Evolutionary conservation across 1,140 invertebrate genomes (phyloP), one percentile per base, ranked within the genome.

Genomic region (Branchinecta lindahli): DNA sequence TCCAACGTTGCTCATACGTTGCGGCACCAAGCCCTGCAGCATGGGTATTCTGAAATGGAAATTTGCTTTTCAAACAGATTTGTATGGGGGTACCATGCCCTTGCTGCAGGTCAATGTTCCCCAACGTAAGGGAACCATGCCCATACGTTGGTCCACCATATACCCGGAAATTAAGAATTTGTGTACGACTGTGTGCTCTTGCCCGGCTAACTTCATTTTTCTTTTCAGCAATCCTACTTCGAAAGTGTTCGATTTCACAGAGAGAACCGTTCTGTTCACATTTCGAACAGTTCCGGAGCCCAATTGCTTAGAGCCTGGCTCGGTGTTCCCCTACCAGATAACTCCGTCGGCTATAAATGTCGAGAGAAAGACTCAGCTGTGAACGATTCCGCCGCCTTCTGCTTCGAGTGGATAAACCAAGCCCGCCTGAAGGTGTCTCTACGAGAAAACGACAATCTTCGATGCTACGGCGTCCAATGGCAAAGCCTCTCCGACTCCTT

Each of bases 381-480:
- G 20, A 66, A 68, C 70, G 77, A 74, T 44, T 84, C 83, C 74
- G 84, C 79, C 65, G 77, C 79, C 0, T 78, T 88, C 0, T 93
- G 91, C 74, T 80, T 91, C 65, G 89, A 92, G 76, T 93, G 90
- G 90, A 83, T 90, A 72, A 80, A 87, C 44, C 82, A 85, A 8
- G 86, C 87, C 0, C 78, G 89, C 4, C 80, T 93, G 4, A 89
- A 90, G 73, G 78, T 93, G 65, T 66, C 68, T 33, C 4, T 61
- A 15, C 45, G 70, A n/a, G 46, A 69, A 67, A 67, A 70, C 18
- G 67, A 66, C 45, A 66, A 68, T 10, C 66, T 75, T 21, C 83
- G 86, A 8, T 94, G 92, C 75, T 93, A 93, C 74, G 84, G 86
- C 20, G 78, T 93, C 0, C 83, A 86, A n/a, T 94, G 91, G 91